Percentiles rank a stretch among this genome's conserved stretches.
Evolutionary conservation across 1,140 invertebrate genomes (phyloP).

Genomic region (Apis mellifera): Amel_HAv3.1 CM009944.2:1500501-1501000

Average conservation of each 20-base stretch:
- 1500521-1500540: neutral
- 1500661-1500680: neutral
- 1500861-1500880: neutral
- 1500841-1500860: neutral
- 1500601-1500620: neutral
- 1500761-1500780: neutral
- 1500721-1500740: neutral
- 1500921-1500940: neutral
- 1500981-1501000: neutral
- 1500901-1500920: neutral
- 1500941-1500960: neutral
- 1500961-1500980: neutral
- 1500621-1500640: neutral
- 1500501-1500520: neutral
- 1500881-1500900: neutral
- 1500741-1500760: neutral
- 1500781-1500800: neutral
- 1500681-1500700: neutral
- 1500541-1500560: neutral
- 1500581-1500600: neutral
- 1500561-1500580: neutral
- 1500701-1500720: neutral
- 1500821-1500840: slow-evolving; percentile 2
- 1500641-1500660: neutral
- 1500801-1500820: neutral